Base-by-base conservation (phyloP, 2,888 invertebrate species). In the Platerodrilus igneus region DNA sequence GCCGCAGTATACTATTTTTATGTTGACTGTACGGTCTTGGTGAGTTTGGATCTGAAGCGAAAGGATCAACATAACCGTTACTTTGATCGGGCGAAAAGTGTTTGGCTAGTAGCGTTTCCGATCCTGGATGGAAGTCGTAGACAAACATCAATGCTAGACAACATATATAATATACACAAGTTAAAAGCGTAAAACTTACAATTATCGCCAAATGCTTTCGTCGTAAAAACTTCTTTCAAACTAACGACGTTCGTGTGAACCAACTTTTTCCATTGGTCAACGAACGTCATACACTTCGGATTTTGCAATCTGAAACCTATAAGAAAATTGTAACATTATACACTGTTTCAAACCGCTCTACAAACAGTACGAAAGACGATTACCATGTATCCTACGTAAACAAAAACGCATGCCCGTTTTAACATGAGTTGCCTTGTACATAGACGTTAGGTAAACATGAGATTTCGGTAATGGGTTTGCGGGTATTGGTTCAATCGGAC, bases 81-180 rank as follows among this genome's bases (percentile, higher is more conserved):
- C 76, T 66, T 51, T 76, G 75, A 51, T 70, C 70, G 21, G 77
- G 73, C 15, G 81, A 75, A 64, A 96, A 87, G 71, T 91, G 93
- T 62, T 88, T 86, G 53, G 78, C 77, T 72, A 91, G 75, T 53
- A 99, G 69, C 0, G 94, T 95, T 63, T 87, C 86, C 38, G 92
- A 86, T 36, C 86, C 84, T 15, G 96, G 88, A 73, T 92, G 89
- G 71, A 88, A 97, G 64, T 95, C 93, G 70, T 95, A 97, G 37
- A 95, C 92, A 70, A 97, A 87, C 55, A 97, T 81, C 76, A 96
- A 79, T 39, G 97, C 95, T 92, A 69, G n/a, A n/a, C n/a, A n/a
- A n/a, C n/a, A n/a, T n/a, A n/a, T n/a, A n/a, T n/a, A n/a, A n/a
- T n/a, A n/a, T n/a, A n/a, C n/a, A n/a, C n/a, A n/a, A n/a, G n/a